Conservation (phyloP, 1,140 invertebrate genomes). For the Ditylenchus dipsaci region DNA sequence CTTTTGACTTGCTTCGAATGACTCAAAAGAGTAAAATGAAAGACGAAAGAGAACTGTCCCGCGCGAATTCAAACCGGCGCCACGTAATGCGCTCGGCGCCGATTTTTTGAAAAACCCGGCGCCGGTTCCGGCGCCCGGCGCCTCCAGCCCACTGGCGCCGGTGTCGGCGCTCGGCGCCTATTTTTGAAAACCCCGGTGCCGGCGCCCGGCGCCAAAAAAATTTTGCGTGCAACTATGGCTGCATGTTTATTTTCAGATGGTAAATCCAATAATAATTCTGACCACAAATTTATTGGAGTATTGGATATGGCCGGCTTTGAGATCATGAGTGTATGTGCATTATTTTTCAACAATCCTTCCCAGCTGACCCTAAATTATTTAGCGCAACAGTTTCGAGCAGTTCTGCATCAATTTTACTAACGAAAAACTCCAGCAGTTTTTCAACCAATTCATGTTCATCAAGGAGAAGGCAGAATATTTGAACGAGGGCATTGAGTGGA, state of each 20-base stretch:
- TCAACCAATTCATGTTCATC: constrained; percentile 99
- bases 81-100: too few species aligned
- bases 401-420: constrained; percentile 99
- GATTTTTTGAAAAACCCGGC: too few species aligned
- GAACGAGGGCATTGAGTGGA: constrained; percentile 72
- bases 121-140: too few species aligned
- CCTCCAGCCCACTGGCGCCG: too few species aligned
- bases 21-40: too few species aligned
- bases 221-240: too few species aligned
- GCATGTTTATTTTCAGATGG: constrained; percentile 52
- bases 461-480: constrained; percentile 96
- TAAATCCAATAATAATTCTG: not conserved
- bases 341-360: not conserved
- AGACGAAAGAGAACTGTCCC: too few species aligned
- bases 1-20: too few species aligned
- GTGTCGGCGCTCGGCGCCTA: too few species aligned
- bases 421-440: constrained; percentile 89
- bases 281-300: constrained; percentile 70
- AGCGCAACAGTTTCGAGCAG: constrained; percentile 92
- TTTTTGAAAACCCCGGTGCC: too few species aligned
- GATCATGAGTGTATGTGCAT: constrained; percentile 78
- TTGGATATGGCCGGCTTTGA: constrained; percentile 99
- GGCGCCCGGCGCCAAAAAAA: too few species aligned
- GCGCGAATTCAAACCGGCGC: too few species aligned
- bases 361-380: constrained; percentile 2